Conservation (phyloP, 1,140 invertebrate species). For the Heliothis subflexa region DNA sequence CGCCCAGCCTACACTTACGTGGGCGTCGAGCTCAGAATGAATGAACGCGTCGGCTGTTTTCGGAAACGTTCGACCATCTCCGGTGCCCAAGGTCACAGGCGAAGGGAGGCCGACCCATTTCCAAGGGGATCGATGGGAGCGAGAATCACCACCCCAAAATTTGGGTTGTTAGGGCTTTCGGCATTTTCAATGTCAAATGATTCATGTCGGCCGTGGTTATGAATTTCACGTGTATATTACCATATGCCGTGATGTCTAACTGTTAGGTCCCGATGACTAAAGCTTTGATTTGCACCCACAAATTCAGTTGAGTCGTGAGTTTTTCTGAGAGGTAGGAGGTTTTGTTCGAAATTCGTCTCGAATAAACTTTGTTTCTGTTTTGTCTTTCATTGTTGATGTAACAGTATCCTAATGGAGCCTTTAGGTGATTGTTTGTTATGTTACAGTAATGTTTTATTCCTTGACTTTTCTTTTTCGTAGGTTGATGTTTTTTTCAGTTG, state of each 20-base stretch:
- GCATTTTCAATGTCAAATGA: slow-evolving; percentile 82
- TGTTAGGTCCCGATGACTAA: slow-evolving; percentile 53
- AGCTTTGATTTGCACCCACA: slow-evolving; percentile 49
- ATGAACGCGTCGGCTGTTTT: slow-evolving; percentile 69
- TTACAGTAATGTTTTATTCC: background rate
- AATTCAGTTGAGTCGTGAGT: background rate
- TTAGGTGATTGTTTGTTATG: slow-evolving; percentile 1
- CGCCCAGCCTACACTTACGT: slow-evolving; percentile 35
- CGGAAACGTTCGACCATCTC: slow-evolving; percentile 63
- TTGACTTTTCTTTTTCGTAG: background rate
- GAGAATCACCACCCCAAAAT: slow-evolving; percentile 70
- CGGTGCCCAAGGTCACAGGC: slow-evolving; percentile 67
- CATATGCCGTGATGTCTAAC: slow-evolving; percentile 67
- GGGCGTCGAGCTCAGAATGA: slow-evolving; percentile 54
- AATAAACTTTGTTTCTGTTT: slow-evolving; percentile 28
- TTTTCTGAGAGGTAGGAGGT: background rate
- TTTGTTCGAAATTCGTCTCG: slow-evolving; percentile 13
- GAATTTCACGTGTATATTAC: slow-evolving; percentile 64
- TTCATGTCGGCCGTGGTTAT: slow-evolving; percentile 60
- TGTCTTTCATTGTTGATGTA: slow-evolving; percentile 2
- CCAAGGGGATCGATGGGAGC: slow-evolving; percentile 79
- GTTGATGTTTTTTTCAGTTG: too few species aligned
- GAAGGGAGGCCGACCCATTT: slow-evolving; percentile 72
- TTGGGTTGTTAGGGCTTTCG: slow-evolving; percentile 62
- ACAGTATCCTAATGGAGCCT: background rate